A percentile compares a stretch with the other conserved stretches of the same genome.
Evolutionary conservation across 2,888 invertebrate species (phyloP).

Genomic region (Drosophila dives): DNA sequence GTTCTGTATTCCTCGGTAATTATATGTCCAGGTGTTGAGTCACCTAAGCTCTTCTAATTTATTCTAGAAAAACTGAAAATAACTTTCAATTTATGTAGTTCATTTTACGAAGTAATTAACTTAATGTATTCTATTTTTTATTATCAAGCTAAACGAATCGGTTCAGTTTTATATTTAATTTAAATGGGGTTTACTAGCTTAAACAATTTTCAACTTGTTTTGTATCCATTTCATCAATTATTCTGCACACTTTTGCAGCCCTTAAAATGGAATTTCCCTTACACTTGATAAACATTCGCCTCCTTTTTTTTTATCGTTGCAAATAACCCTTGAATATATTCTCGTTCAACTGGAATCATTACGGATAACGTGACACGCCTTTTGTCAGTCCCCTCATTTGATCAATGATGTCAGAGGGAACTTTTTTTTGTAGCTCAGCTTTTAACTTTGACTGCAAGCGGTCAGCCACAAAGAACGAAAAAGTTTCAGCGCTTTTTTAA

Average conservation of each 20-base stretch:
- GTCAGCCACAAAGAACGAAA: constrained; percentile 72
- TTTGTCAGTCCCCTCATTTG: constrained; percentile 49
- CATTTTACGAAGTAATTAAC: not conserved
- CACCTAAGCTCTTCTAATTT: not conserved
- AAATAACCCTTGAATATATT: constrained; percentile 19
- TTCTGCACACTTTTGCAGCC: not conserved
- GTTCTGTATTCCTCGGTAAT: constrained; percentile 29
- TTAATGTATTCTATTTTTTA: not conserved
- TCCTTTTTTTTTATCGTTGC: not conserved
- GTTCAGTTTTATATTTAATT: not conserved
- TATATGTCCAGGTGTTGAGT: constrained; percentile 41
- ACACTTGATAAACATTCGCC: constrained; percentile 8
- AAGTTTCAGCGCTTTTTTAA: constrained; percentile 47
- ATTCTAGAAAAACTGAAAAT: not conserved
- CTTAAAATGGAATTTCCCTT: not conserved
- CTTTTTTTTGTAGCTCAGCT: constrained; percentile 53
- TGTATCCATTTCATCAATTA: not conserved
- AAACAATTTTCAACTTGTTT: not conserved
- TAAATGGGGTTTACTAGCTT: not conserved
- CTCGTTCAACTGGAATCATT: constrained; percentile 33
- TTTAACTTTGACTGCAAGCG: constrained; percentile 76
- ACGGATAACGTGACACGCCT: constrained; percentile 43
- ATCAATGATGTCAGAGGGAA: constrained; percentile 59
- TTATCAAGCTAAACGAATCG: not conserved
- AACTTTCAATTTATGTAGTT: not conserved